Evolutionary conservation across 2,888 invertebrate genomes (phyloP).

Genomic region (Masnerella sp.): DNA sequence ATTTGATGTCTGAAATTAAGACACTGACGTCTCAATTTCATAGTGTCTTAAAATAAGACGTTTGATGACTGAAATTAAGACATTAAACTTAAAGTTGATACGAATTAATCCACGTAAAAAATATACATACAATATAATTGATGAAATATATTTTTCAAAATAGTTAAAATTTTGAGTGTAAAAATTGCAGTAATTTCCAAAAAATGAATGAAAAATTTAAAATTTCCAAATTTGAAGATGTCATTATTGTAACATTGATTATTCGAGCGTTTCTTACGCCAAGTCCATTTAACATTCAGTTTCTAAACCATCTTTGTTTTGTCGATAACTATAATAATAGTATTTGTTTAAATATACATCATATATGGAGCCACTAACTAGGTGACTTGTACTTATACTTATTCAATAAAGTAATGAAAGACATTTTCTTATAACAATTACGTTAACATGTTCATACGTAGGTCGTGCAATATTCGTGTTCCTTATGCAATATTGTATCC

Average conservation of each 20-base stretch:
- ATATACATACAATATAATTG: too few species aligned
- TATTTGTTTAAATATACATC: constrained; percentile 61
- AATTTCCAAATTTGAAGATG: constrained; percentile 29
- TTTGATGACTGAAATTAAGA: too few species aligned
- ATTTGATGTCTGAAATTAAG: too few species aligned
- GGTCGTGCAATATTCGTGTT: constrained; percentile 59
- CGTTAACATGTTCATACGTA: constrained; percentile 60
- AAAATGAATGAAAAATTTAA: not conserved
- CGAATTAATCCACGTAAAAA: too few species aligned
- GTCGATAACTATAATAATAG: constrained; percentile 56
- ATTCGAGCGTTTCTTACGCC: constrained; percentile 34
- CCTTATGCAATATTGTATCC: constrained; percentile 21
- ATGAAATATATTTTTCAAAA: too few species aligned
- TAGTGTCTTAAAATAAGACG: too few species aligned
- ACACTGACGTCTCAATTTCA: too few species aligned
- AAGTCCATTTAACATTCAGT: constrained; percentile 48
- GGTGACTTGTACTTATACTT: constrained; percentile 69
- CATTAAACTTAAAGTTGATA: too few species aligned
- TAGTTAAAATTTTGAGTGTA: too few species aligned
- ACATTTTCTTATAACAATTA: constrained; percentile 71
- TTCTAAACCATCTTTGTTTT: constrained; percentile 39
- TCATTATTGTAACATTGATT: constrained; percentile 38
- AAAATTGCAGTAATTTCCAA: not conserved
- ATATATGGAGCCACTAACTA: constrained; percentile 60
- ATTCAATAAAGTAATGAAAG: constrained; percentile 75